Conservation (phyloP, 2,888 invertebrate genomes). For the Allygus modestus region DNA sequence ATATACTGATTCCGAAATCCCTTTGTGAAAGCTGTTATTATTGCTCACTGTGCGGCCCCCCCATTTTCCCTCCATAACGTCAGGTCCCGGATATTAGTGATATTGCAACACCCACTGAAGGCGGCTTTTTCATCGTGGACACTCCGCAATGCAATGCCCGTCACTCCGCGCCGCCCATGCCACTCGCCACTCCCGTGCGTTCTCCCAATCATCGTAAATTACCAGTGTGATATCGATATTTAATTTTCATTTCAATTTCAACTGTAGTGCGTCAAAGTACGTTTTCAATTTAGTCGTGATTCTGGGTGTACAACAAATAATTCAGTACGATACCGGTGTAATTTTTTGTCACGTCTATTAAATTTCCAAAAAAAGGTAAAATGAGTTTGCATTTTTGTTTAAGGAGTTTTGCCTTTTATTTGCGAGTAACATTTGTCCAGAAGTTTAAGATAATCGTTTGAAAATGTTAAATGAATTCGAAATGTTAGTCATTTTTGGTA, state of each 20-base stretch:
- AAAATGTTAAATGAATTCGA: no score
- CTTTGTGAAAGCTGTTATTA: no score
- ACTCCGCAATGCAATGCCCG: not conserved
- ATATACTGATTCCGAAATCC: no score
- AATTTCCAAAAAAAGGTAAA: no score
- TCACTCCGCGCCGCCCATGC: not conserved
- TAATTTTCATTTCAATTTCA: not conserved
- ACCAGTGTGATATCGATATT: not conserved
- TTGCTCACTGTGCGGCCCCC: not conserved
- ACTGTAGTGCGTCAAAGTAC: not conserved
- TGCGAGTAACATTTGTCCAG: no score
- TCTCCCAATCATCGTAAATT: constrained; percentile 12
- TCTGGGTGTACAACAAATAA: no score
- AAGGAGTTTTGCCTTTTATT: no score
- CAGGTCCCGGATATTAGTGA: constrained; percentile 8
- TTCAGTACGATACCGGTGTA: no score
- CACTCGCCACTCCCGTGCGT: not conserved
- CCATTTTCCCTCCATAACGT: not conserved
- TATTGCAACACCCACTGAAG: not conserved
- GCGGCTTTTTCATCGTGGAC: constrained; percentile 17
- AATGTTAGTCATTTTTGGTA: no score
- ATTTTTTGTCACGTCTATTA: no score
- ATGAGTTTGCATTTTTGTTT: no score
- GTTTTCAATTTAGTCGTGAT: not conserved
- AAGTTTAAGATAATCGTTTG: no score